A percentile compares a stretch with the other conserved stretches of the same genome.
Evolutionary conservation across 2,113 vertebrate species (phyloP).

Genomic region (Prunella himalayana): DNA sequence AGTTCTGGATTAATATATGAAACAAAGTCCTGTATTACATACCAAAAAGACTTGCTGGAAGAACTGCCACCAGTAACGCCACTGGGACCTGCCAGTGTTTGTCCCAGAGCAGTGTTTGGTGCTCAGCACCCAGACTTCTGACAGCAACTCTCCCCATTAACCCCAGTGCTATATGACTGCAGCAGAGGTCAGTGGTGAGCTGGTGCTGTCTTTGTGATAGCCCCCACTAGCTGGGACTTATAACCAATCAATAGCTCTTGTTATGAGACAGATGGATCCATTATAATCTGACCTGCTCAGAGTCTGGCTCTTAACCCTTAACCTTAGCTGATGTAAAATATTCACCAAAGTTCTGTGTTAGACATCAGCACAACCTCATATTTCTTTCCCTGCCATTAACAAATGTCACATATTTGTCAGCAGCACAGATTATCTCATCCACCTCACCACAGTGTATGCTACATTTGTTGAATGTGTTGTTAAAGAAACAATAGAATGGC

Average conservation of each 20-base stretch:
- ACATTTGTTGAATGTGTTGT: background rate
- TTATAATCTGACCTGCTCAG: background rate
- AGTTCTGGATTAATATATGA: background rate
- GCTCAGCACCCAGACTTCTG: background rate
- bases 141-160: background rate
- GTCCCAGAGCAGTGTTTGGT: background rate
- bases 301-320: background rate
- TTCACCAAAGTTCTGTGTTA: background rate
- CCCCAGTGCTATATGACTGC: accelerated
- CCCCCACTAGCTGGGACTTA: background rate
- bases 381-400: background rate
- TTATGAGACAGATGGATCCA: background rate
- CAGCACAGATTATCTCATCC: background rate
- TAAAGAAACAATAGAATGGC: background rate
- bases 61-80: background rate
- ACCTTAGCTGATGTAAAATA: background rate
- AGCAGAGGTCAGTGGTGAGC: accelerated
- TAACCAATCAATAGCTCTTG: background rate
- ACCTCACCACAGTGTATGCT: background rate
- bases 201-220: background rate
- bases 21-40: background rate
- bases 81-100: background rate
- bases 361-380: background rate
- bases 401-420: background rate
- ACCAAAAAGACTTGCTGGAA: background rate